Conservation (phyloP, 2,113 vertebrate genomes). For the Balaeniceps rex region DNA sequence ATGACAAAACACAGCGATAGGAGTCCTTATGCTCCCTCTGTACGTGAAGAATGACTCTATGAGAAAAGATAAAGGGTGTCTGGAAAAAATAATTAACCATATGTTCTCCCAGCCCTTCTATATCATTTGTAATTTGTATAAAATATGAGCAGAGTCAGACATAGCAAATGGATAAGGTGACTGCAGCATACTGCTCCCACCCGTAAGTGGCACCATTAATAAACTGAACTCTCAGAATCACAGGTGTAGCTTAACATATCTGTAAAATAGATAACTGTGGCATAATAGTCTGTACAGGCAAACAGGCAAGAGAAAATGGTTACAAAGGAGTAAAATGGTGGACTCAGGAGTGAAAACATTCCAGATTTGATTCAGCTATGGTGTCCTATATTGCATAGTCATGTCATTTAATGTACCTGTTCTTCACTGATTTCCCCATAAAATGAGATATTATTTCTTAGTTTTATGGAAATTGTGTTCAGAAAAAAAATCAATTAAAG, state of each 20-base stretch:
- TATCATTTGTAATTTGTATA: slow-evolving; percentile 5
- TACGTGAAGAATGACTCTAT: slow-evolving; percentile 23
- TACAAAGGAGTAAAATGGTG: neutral
- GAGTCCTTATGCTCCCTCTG: neutral
- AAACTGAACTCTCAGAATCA: neutral
- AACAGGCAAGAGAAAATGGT: neutral
- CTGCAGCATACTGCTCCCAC: neutral
- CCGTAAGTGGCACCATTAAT: neutral
- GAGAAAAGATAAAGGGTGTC: neutral
- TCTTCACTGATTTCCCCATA: neutral
- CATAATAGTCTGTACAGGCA: neutral
- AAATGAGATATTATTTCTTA: neutral
- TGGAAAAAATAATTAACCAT: slow-evolving; percentile 45
- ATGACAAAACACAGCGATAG: neutral
- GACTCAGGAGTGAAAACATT: neutral
- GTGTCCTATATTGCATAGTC: neutral
- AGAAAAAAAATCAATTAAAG: neutral
- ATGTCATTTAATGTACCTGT: neutral
- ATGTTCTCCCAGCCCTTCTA: neutral
- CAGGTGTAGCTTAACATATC: neutral
- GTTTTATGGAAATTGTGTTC: neutral
- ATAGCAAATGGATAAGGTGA: slow-evolving; percentile 10
- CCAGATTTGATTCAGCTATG: neutral
- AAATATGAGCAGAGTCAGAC: slow-evolving; percentile 14
- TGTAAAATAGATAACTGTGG: neutral